Base-by-base conservation (phyloP, 2,797 vertebrate species). In the Pogonophryne albipinna region DNA sequence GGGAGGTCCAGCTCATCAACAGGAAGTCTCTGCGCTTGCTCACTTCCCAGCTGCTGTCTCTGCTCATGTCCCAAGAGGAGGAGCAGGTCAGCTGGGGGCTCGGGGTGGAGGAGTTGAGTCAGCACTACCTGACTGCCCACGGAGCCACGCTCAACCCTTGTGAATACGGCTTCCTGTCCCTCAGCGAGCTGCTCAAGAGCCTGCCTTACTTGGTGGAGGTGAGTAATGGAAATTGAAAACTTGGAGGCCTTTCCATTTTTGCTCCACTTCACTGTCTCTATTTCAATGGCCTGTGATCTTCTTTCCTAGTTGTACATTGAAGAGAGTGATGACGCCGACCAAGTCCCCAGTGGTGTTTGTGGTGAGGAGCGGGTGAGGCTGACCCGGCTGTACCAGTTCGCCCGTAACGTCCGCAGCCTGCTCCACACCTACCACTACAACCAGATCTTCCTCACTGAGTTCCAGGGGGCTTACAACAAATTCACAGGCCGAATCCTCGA, bases 401-500 rank as follows among this genome's bases (percentile, higher is more conserved):
- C 98, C 51, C 96, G 97, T 66, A 95, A 95, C 0, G 96, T 99
- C 0, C 96, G 98, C 0, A 95, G 95, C 10, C 92, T 99, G 74
- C 97, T 99, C 76, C 97, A 97, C 85, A 99, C 98, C 10, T 99
- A 99, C 89, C 98, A 99, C 81, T 99, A 99, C 91, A 97, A 99
- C 91, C 98, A 99, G 93, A 97, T 99, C 90, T 99, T 99, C 91
- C 94, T 99, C 71, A 96, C 96, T 0, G 98, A 99, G 84, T 99
- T 99, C 89, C 91, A 94, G 8, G 83, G 90, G 15, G 97, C 97
- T 20, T 99, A 98, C 52, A 93, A 87, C 93, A 99, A 99, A 87
- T 99, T 97, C 74, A 96, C 96, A 0, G 96, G 97, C 79, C 93
- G 93, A 84, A 87, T 85, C 63, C 93, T 99, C 56, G 96, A 97